Evolutionary conservation across 2,797 vertebrate species (phyloP), one percentile per base, ranked within the genome.

Genomic region (Ataeniobius toweri): DNA sequence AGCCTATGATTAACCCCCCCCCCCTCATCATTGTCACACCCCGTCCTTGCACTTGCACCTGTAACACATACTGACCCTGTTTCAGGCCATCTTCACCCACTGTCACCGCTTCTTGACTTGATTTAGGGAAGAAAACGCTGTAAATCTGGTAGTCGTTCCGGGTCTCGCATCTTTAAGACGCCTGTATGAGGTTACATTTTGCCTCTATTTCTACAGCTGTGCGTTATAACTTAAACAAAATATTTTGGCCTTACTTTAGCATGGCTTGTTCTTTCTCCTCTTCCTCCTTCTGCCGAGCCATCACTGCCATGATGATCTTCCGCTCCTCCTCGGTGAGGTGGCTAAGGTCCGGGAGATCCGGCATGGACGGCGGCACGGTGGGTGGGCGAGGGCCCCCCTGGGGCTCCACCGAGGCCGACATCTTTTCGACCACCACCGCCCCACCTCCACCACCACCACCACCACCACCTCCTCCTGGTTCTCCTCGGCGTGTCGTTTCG

Each of bases 291-390:
- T 99, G 98, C 89, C 98, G 97, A 96, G 96, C 95, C 97, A 99
- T 98, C 95, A 99, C 98, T 91, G 95, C 98, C 98, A 99, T 97
- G 91, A 99, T 99, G 84, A 99, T 99, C 94, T 96, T 97, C 94
- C 98, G 95, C 95, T 99, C 98, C 91, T 99, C 98, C 92, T 99
- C 98, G 83, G 98, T 99, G 93, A 99, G 97, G 95, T 99, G 98
- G 96, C 98, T 99, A 90, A 99, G 96, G 96, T 99, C 98, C 94
- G 98, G 98, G 91, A 98, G 92, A 92, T 98, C 97, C 91, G 96
- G 95, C 96, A 98, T 98, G 85, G 96, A 95, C 90, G 97, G 96
- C 91, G 97, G 97, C 96, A 91, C 97, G 88, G 97, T 95, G 94
- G 97, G 96, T 94, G 97, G 97, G 94, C 97, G 97, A 95, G 97